Evolutionary conservation across 1,140 invertebrate genomes (phyloP).

Genomic region (Forficula auricularia): DNA sequence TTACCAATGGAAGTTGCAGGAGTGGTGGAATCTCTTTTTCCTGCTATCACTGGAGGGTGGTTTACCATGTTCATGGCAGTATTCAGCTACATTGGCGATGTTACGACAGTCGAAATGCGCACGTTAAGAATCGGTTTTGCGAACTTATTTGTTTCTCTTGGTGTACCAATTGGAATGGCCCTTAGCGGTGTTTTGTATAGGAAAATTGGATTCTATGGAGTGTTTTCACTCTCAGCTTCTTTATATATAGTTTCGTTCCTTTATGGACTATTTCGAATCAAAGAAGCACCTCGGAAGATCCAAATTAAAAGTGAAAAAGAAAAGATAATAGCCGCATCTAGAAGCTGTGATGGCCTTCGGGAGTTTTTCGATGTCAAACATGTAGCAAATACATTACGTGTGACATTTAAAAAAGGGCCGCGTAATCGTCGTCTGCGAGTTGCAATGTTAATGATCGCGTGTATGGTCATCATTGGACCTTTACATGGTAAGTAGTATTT

Average conservation of each 20-base stretch:
- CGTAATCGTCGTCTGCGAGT: constrained; percentile 51
- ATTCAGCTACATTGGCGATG: constrained; percentile 76
- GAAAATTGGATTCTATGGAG: constrained; percentile 61
- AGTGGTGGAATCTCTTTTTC: constrained; percentile 49
- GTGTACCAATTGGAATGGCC: constrained; percentile 59
- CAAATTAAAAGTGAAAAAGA: constrained; percentile 12
- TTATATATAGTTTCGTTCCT: constrained; percentile 55
- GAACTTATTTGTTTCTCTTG: constrained; percentile 62
- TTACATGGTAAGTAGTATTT: constrained; percentile 45
- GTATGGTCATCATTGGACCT: constrained; percentile 67
- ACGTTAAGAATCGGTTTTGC: constrained; percentile 68
- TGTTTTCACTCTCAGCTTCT: constrained; percentile 51
- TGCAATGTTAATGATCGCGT: constrained; percentile 53
- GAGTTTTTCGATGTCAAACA: constrained; percentile 58
- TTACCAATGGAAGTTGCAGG: constrained; percentile 55
- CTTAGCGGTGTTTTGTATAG: constrained; percentile 48
- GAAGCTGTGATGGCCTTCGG: constrained; percentile 21
- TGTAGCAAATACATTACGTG: constrained; percentile 51
- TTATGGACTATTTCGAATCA: constrained; percentile 43
- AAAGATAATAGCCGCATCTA: constrained; percentile 22
- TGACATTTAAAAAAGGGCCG: constrained; percentile 54
- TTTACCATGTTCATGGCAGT: constrained; percentile 78
- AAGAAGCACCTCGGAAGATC: constrained; percentile 28
- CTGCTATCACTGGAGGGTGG: constrained; percentile 63
- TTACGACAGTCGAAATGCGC: constrained; percentile 58